phyloP scores from a whole-genome alignment of 2,888 invertebrate genomes.

The Pemphredon lugubris region DNA sequence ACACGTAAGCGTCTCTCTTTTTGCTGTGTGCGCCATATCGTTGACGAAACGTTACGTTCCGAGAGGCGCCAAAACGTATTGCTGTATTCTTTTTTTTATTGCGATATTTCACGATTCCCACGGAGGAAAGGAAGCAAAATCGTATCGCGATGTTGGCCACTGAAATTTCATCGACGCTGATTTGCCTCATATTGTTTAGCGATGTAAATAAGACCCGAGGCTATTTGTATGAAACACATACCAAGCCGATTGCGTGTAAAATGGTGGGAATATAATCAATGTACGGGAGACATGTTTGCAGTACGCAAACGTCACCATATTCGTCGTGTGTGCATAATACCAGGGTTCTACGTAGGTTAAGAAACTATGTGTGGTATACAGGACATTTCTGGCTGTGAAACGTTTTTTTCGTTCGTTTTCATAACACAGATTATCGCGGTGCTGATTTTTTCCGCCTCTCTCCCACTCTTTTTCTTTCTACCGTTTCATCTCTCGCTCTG shows the following conservation, averaged over 20 bases:
- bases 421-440: constrained; percentile 31
- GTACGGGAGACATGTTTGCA: constrained; percentile 61
- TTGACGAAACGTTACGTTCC: constrained; percentile 24
- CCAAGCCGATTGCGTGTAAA: constrained; percentile 56
- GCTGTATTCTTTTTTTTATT: constrained; percentile 19
- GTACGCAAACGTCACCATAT: constrained; percentile 56
- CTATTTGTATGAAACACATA: constrained; percentile 17
- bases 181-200: constrained; percentile 7
- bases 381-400: no score
- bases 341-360: constrained; percentile 42
- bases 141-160: constrained; percentile 16
- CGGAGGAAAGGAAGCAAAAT: background rate
- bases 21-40: constrained; percentile 48
- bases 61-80: constrained; percentile 49
- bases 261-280: constrained; percentile 70
- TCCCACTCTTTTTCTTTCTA: no score
- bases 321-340: constrained; percentile 56
- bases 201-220: constrained; percentile 16
- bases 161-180: constrained; percentile 35
- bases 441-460: constrained; percentile 18
- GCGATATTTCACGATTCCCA: constrained; percentile 16
- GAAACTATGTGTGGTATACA: constrained; percentile 25
- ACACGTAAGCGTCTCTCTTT: constrained; percentile 69
- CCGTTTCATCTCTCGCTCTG: no score
- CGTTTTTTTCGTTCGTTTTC: constrained; percentile 31